Base-by-base conservation (phyloP, 2,888 invertebrate genomes). In the Athalia circularis region DNA sequence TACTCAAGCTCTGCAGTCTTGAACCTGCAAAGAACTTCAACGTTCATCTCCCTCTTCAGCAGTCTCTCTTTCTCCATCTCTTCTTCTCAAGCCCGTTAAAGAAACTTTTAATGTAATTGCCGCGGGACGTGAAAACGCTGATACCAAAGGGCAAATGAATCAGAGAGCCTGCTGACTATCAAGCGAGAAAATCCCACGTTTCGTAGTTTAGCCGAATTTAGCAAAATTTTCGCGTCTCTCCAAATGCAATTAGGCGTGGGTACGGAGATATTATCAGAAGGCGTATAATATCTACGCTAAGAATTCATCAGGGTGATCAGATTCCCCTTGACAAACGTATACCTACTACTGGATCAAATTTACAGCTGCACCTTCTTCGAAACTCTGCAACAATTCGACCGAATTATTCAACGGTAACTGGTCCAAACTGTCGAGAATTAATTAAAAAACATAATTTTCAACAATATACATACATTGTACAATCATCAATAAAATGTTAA, bases 81-180 rank as follows among this genome's bases (percentile, higher is more conserved):
- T 72, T 59, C 72, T 72, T 72, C 61, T 74, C 78, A 57, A 50
- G 62, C 61, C 68, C 83, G 83, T 83, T 85, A 83, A 85, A 84
- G 84, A 86, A 86, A 86, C 84, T 86, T 86, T 86, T 86, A 86
- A 86, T 86, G 85, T 85, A 85, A 86, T 86, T 86, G 85, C 84
- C 83, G 84, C 82, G 82, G 83, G 84, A 85, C 84, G 85, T 86
- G 85, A 84, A 85, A 86, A 85, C 84, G 84, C 84, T 85, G 85
- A 86, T 86, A 86, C 84, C 85, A 68, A 75, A 75, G 61, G 52
- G 75, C 75, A 64, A 64, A 75, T 75, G 75, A 75, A 75, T 75
- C 75, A 64, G 62, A 75, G 75, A 75, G 62, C 62, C 75, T 52
- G 75, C 64, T 64, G 64, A 62, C 75, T 75, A 75, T 75, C 75